Percentiles rank a stretch among this genome's conserved stretches.
Conservation (phyloP, 1,140 invertebrate species). For the Cyrtorhinus lividipennis region DNA sequence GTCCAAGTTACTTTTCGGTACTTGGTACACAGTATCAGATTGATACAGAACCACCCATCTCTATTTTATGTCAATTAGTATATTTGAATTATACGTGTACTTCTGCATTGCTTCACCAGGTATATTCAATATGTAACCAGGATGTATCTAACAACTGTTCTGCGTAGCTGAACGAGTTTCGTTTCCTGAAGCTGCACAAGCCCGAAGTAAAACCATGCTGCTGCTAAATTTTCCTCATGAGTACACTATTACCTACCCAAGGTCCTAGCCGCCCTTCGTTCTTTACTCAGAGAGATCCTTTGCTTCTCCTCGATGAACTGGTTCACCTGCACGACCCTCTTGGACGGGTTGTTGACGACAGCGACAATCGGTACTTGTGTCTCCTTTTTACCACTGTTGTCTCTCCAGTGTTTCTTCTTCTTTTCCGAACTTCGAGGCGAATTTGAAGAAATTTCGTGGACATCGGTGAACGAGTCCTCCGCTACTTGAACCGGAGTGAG, state of each 20-base stretch:
- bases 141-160: no score
- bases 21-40: no score
- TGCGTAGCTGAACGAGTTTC: not conserved
- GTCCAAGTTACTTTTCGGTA: no score
- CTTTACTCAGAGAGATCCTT: slow-evolving; percentile 79
- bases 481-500: slow-evolving; percentile 37
- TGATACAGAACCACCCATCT: no score
- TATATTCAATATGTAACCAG: no score
- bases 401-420: slow-evolving; percentile 17
- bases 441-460: slow-evolving; percentile 24
- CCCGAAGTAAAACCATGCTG: no score
- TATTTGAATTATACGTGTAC: no score
- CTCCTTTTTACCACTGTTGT: slow-evolving; percentile 8
- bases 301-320: slow-evolving; percentile 90
- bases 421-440: slow-evolving; percentile 23
- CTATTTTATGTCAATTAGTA: no score
- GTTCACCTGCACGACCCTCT: slow-evolving; percentile 39
- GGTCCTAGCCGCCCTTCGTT: slow-evolving; percentile 78
- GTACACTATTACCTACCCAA: slow-evolving; percentile 44
- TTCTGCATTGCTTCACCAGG: no score
- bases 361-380: slow-evolving; percentile 29
- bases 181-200: not conserved
- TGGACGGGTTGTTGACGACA: slow-evolving; percentile 22
- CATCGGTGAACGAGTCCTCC: slow-evolving; percentile 49
- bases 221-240: no score